Evolutionary conservation across 2,888 invertebrate genomes (phyloP).

Genomic region (Oligia fasciuncula): DNA sequence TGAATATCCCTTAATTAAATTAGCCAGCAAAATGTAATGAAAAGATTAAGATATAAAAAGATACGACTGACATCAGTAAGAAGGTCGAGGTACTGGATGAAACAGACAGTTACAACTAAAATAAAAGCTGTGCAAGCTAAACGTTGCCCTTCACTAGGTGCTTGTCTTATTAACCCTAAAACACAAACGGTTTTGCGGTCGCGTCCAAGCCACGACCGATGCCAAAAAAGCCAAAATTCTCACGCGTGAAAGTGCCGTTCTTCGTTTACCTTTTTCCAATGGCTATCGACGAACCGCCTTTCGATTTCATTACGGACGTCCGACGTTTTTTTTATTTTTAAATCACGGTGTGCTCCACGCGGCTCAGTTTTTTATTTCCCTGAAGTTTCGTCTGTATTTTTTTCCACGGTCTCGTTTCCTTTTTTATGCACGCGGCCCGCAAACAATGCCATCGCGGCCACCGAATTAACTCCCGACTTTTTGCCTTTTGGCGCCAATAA

Average conservation of each 20-base stretch:
- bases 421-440: conserved; percentile 87
- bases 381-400: conserved; percentile 84
- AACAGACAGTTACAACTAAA: conserved; percentile 26
- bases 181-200: conserved; percentile 70
- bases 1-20: not conserved
- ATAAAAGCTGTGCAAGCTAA: conserved; percentile 22
- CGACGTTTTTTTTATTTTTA: conserved; percentile 87
- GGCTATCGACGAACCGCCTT: conserved; percentile 90
- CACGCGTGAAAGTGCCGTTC: conserved; percentile 88
- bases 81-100: not conserved
- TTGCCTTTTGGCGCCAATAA: conserved; percentile 88
- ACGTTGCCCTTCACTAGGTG: conserved; percentile 23
- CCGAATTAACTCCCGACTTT: conserved; percentile 89
- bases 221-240: conserved; percentile 88
- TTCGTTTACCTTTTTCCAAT: conserved; percentile 89
- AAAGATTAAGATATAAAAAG: conserved; percentile 6
- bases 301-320: conserved; percentile 90
- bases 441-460: conserved; percentile 89
- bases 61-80: conserved; percentile 4
- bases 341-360: conserved; percentile 87
- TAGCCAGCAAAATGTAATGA: not conserved
- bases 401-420: conserved; percentile 83
- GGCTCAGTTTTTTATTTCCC: conserved; percentile 83
- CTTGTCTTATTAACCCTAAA: conserved; percentile 75
- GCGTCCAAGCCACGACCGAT: conserved; percentile 70